phyloP scores from a whole-genome alignment of 1,140 invertebrate species.

The Drosophila miranda region DNA sequence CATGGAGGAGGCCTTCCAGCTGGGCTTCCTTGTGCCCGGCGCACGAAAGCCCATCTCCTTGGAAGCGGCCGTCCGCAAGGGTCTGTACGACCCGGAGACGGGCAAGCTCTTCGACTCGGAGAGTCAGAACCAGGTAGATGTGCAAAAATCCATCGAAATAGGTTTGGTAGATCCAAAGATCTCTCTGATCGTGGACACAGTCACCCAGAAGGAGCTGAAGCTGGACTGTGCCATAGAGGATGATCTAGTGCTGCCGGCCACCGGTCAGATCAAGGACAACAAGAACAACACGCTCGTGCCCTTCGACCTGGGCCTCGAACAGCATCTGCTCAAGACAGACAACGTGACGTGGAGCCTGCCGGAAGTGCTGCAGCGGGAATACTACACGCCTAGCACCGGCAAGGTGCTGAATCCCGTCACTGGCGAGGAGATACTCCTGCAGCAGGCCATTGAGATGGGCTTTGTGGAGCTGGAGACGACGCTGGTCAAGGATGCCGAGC shows the following conservation, averaged over 20 bases:
- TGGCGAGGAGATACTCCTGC: slow-evolving; percentile 88
- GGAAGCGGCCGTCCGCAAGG: slow-evolving; percentile 88
- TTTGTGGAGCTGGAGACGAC: slow-evolving; percentile 88
- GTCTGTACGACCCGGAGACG: slow-evolving; percentile 87
- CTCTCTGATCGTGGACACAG: slow-evolving; percentile 91
- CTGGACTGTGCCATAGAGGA: slow-evolving; percentile 87
- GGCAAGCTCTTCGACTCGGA: slow-evolving; percentile 89
- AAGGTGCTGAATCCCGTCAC: slow-evolving; percentile 91
- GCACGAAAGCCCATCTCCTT: slow-evolving; percentile 89
- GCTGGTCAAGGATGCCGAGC: slow-evolving; percentile 89
- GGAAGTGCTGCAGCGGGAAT: slow-evolving; percentile 90
- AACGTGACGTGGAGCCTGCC: slow-evolving; percentile 87
- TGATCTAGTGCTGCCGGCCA: slow-evolving; percentile 87
- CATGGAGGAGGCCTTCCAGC: slow-evolving; percentile 87
- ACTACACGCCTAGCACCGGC: slow-evolving; percentile 90
- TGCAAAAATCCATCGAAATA: slow-evolving; percentile 90
- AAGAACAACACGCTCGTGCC: slow-evolving; percentile 86
- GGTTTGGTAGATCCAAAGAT: slow-evolving; percentile 92
- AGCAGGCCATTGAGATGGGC: slow-evolving; percentile 87
- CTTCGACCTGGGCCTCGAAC: slow-evolving; percentile 87
- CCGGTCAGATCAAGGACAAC: slow-evolving; percentile 87
- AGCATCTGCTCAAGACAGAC: slow-evolving; percentile 88
- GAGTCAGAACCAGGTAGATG: slow-evolving; percentile 87
- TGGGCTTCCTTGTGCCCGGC: slow-evolving; percentile 87
- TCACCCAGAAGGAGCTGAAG: slow-evolving; percentile 87